These are phyloP conservation scores for Melanaphis sacchari DNA, from an alignment of 1,140 invertebrate species.

Conservation along the genomic window DNA sequence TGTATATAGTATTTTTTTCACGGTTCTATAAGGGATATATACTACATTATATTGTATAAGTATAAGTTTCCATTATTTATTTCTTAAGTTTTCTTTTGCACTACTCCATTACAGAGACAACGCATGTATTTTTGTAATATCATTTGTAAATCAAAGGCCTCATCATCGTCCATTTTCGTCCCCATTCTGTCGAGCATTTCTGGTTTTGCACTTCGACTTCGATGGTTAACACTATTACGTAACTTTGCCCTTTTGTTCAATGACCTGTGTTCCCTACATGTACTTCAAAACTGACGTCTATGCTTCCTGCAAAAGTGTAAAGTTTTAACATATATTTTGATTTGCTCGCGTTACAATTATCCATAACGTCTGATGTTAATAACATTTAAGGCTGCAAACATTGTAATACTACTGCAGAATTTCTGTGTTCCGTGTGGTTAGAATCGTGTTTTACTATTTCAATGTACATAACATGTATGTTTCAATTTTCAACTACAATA, in stretches of 20 bases:
- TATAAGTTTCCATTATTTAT: conserved; percentile 3
- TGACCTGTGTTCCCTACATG: not conserved
- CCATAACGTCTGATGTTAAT: not conserved
- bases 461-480: no score
- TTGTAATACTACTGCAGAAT: no score
- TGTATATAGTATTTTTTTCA: not conserved
- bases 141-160: conserved; percentile 31
- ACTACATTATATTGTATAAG: not conserved
- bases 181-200: not conserved
- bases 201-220: not conserved
- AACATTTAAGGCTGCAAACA: no score
- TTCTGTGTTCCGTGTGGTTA: no score
- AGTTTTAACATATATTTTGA: not conserved
- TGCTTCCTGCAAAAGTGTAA: not conserved
- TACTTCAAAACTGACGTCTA: not conserved
- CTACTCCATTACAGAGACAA: not conserved
- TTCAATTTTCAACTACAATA: no score
- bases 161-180: not conserved
- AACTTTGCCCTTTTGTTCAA: conserved; percentile 2
- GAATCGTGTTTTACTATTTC: no score
- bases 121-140: conserved; percentile 12
- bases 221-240: no score
- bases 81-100: conserved; percentile 24
- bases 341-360: not conserved
- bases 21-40: not conserved